Conservation (phyloP, 2,888 invertebrate species). For the Anaspis maculata region DNA sequence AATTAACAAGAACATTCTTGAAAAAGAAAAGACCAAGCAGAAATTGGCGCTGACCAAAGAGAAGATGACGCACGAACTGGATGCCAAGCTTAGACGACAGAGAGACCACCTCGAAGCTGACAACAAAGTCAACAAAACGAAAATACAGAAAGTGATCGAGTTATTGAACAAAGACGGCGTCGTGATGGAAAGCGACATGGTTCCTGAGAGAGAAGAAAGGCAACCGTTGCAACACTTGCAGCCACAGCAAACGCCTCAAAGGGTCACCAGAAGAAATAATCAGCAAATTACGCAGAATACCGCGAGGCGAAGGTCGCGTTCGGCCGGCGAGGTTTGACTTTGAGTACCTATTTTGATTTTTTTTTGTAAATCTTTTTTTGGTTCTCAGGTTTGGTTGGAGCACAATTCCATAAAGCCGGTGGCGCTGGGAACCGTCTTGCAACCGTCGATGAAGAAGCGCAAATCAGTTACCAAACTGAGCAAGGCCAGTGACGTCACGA, state of each 20-base stretch:
- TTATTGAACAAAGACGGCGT: conserved; percentile 40
- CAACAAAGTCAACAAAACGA: conserved; percentile 54
- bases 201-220: conserved; percentile 9
- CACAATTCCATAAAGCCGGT: conserved; percentile 75
- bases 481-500: conserved; percentile 66
- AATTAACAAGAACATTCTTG: conserved; percentile 54
- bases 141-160: conserved; percentile 51
- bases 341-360: neutral
- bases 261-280: conserved; percentile 4
- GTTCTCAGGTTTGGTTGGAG: conserved; percentile 62
- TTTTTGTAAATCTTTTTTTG: neutral
- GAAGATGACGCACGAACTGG: conserved; percentile 63
- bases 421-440: conserved; percentile 79
- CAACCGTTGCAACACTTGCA: neutral
- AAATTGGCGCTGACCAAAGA: conserved; percentile 66
- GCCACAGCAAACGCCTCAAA: conserved; percentile 5
- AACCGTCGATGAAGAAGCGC: conserved; percentile 73
- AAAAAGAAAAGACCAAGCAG: conserved; percentile 58
- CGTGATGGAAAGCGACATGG: conserved; percentile 16
- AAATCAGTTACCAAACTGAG: conserved; percentile 79
- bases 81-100: conserved; percentile 51
- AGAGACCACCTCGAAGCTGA: conserved; percentile 46
- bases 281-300: no score
- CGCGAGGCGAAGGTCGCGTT: conserved; percentile 71
- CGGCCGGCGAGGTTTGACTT: conserved; percentile 50